phyloP scores from a whole-genome alignment of 2,888 invertebrate genomes.

The Drosophila yooni region DNA sequence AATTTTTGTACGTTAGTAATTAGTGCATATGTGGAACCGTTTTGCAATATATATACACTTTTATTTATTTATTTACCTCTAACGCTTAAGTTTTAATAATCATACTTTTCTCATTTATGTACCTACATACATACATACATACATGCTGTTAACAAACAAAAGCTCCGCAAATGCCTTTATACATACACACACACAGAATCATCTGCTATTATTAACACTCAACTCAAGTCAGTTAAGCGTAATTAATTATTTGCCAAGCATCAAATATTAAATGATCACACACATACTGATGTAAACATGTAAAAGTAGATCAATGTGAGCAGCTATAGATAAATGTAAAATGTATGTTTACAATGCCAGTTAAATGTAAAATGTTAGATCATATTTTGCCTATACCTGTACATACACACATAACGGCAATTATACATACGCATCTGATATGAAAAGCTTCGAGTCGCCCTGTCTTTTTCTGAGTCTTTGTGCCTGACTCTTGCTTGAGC shows the following conservation, averaged over 20 bases:
- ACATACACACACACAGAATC: neutral
- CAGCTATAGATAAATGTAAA: neutral
- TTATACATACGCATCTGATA: neutral
- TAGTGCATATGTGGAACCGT: constrained; percentile 38
- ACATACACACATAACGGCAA: neutral
- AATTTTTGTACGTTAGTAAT: constrained; percentile 32
- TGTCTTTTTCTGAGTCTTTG: neutral
- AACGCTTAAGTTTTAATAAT: constrained; percentile 19
- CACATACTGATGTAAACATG: neutral
- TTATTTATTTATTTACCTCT: constrained; percentile 59
- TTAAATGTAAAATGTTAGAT: neutral
- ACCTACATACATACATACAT: constrained; percentile 1
- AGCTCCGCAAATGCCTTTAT: constrained; percentile 4
- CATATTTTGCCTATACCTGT: neutral
- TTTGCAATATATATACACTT: constrained; percentile 60
- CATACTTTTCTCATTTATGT: neutral
- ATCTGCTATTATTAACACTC: neutral
- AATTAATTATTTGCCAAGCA: neutral
- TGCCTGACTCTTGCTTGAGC: neutral
- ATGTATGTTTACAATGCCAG: neutral
- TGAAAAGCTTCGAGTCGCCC: neutral
- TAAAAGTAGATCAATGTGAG: neutral
- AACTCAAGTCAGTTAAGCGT: neutral
- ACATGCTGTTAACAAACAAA: neutral
- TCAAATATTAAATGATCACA: neutral